Evolutionary conservation across 2,888 invertebrate species (phyloP).

Genomic region (Dryococelus australis): DNA sequence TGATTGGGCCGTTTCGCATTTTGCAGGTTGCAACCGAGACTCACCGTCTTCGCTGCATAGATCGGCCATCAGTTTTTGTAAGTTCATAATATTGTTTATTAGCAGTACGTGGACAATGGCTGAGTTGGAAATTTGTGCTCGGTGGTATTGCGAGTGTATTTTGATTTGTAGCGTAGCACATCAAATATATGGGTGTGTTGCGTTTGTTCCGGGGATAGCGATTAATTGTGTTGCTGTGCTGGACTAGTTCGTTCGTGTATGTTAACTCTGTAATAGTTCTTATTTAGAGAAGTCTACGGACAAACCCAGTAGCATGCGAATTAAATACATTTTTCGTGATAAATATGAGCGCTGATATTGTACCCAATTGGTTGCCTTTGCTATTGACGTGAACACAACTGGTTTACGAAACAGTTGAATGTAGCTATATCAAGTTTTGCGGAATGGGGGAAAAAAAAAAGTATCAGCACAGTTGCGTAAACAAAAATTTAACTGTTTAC

Average conservation of each 20-base stretch:
- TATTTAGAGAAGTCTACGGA: neutral
- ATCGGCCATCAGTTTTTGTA: slow-evolving; percentile 46
- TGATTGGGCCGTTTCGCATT: slow-evolving; percentile 42
- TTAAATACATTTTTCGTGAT: neutral
- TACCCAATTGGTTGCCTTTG: neutral
- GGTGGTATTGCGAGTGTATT: neutral
- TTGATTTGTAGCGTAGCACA: neutral
- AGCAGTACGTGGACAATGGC: neutral
- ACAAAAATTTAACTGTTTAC: too few relatives aligned
- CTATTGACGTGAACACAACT: slow-evolving; percentile 6
- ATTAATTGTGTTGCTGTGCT: slow-evolving; percentile 20
- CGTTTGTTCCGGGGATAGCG: neutral
- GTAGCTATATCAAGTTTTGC: neutral
- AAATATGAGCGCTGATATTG: neutral
- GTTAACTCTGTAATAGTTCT: neutral
- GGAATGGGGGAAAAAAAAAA: neutral
- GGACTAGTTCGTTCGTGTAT: neutral
- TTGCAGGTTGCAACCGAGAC: slow-evolving; percentile 38
- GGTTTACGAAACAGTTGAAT: neutral
- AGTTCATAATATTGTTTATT: slow-evolving; percentile 38
- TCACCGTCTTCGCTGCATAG: slow-evolving; percentile 47
- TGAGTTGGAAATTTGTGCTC: neutral
- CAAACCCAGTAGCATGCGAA: too few relatives aligned
- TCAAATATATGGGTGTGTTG: neutral
- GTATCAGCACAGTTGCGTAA: neutral